Evolutionary conservation across 2,888 invertebrate species (phyloP), one percentile per base, ranked within the genome.

Genomic region (Erebia epiphron): DNA sequence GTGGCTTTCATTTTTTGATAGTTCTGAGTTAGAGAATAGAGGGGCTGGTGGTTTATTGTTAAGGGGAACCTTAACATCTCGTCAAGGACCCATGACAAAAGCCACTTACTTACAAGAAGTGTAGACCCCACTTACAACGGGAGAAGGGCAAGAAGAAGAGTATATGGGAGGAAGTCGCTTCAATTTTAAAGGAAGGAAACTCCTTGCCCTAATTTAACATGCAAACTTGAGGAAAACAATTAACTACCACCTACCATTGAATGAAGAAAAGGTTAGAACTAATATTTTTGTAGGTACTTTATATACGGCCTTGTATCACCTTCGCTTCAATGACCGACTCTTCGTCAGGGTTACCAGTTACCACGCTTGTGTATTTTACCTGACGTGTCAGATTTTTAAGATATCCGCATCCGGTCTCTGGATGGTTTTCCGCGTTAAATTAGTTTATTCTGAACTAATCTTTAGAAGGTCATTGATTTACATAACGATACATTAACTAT

Each of bases 301-400:
- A 16, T 21, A 16, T 56, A 18, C 43, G 43, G 43, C 66, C 66
- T 66, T 66, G 66, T 46, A n/a, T 11, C 21, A 54, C 64, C 64
- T 64, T 52, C 13, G 64, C 54, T 54, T 64, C 64, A 54, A 52
- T 64, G 54, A n/a, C 41, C 16, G 62, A 63, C 64, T 52, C 64
- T 21, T 64, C 16, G 41, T 10, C 62, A 64, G 54, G 35, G 64
- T 41, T 11, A 41, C 64, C 64, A 64, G 64, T 41, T 11, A 41
- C 64, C 64, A 64, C 52, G 35, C 41, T 35, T 13, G 41, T 16
- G 35, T 9, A 54, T 52, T 18, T 41, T 35, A 13, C 41, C 11
- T 52, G 64, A 64, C 41, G 18, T 35, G 10, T 67, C 9, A 2
- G 16, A 8, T 35, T 66, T 65, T 26, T 56, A 13, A 43, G 16